Evolutionary conservation across 2,888 invertebrate species (phyloP).

Genomic region (Gryllus longicercus): DNA sequence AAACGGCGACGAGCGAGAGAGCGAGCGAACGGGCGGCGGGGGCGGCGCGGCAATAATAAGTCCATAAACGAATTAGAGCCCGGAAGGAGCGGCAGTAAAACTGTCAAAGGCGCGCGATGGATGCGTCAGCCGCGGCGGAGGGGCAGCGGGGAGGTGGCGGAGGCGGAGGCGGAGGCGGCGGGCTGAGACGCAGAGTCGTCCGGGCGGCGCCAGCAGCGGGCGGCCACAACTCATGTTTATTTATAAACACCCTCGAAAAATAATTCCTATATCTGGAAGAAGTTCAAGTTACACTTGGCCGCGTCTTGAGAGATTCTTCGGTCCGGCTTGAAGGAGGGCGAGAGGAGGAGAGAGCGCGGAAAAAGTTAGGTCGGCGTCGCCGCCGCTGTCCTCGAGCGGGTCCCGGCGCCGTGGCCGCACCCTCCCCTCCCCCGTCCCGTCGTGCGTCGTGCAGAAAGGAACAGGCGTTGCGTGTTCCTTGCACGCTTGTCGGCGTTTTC

Average conservation of each 20-base stretch:
- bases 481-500: no score
- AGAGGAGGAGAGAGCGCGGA: background rate
- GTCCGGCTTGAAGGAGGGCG: no score
- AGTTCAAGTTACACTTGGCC: slow-evolving; percentile 17
- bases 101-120: background rate
- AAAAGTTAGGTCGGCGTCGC: background rate
- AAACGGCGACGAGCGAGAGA: no score
- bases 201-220: background rate
- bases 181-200: background rate
- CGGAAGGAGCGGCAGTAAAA: background rate
- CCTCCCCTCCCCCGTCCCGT: no score
- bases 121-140: background rate
- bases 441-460: no score
- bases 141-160: background rate
- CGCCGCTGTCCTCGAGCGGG: no score
- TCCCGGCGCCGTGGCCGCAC: no score
- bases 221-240: slow-evolving; percentile 2
- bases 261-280: background rate
- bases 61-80: slow-evolving; percentile 17
- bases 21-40: background rate
- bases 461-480: no score
- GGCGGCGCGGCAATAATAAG: slow-evolving; percentile 8
- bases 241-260: slow-evolving; percentile 9
- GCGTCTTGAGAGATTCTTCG: background rate
- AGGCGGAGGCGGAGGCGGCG: background rate